Percentiles rank a stretch among this genome's conserved stretches.
Evolutionary conservation across 2,797 vertebrate genomes (phyloP).

Genomic region (Knipowitschia caucasica): DNA sequence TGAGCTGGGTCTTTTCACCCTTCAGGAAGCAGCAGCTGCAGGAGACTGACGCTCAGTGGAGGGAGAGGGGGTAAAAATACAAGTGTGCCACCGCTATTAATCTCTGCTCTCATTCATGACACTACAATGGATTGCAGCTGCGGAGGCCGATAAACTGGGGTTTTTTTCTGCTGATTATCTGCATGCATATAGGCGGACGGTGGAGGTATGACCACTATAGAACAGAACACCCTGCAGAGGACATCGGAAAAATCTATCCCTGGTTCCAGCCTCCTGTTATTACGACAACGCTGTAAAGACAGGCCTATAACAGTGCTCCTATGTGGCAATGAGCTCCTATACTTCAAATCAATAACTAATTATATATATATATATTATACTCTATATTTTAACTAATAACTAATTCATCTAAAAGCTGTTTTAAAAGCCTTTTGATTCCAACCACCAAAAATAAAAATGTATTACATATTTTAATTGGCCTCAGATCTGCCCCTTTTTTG

Average conservation of each 20-base stretch:
- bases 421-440: too few relatives aligned
- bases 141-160: slow-evolving; percentile 66
- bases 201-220: slow-evolving; percentile 55
- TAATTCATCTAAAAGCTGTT: too few relatives aligned
- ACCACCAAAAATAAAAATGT: too few relatives aligned
- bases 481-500: too few relatives aligned
- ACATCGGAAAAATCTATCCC: background rate
- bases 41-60: slow-evolving; percentile 45
- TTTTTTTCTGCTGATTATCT: slow-evolving; percentile 67
- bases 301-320: too few relatives aligned
- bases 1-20: slow-evolving; percentile 49
- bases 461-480: too few relatives aligned
- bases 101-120: slow-evolving; percentile 59
- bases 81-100: slow-evolving; percentile 48
- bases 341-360: too few relatives aligned
- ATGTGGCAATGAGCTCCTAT: too few relatives aligned
- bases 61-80: slow-evolving; percentile 24
- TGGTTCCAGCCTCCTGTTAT: too few relatives aligned
- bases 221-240: slow-evolving; percentile 17
- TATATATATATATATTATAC: too few relatives aligned
- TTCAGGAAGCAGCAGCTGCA: slow-evolving; percentile 63
- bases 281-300: too few relatives aligned
- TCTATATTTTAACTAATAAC: too few relatives aligned
- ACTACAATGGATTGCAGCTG: slow-evolving; percentile 78
- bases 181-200: slow-evolving; percentile 52